These are phyloP conservation scores for Riparia riparia DNA, from an alignment of 2,113 vertebrate genomes.

Conservation along the genomic window DNA sequence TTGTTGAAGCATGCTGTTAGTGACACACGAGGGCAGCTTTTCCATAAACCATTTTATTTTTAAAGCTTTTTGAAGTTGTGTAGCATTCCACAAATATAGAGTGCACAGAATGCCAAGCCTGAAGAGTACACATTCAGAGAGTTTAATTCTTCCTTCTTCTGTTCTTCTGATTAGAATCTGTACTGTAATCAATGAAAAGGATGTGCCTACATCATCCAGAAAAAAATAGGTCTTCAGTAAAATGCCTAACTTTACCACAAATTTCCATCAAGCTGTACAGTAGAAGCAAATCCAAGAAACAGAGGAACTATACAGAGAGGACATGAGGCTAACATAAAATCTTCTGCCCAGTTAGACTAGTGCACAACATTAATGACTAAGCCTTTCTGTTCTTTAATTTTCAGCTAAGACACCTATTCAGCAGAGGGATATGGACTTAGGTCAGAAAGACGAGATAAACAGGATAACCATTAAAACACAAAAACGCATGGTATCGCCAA, in stretches of 20 bases:
- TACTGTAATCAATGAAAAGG: background rate
- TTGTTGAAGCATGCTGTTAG: background rate
- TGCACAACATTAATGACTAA: background rate
- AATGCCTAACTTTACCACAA: background rate
- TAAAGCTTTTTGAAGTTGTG: background rate
- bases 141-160: background rate
- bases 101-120: background rate
- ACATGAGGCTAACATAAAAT: background rate
- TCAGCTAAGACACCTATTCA: conserved; percentile 37
- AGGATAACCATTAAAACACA: conserved; percentile 55
- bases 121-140: background rate
- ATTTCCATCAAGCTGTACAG: background rate
- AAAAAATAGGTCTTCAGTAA: background rate
- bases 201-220: background rate
- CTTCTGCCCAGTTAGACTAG: background rate
- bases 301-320: background rate
- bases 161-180: background rate
- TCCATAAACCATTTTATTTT: background rate
- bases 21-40: background rate
- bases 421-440: conserved; percentile 27
- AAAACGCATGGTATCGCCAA: background rate
- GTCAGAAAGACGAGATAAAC: conserved; percentile 56
- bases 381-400: background rate
- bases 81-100: background rate
- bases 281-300: background rate